Conservation (phyloP, 1,140 invertebrate genomes). For the Diorhabda carinulata region DNA sequence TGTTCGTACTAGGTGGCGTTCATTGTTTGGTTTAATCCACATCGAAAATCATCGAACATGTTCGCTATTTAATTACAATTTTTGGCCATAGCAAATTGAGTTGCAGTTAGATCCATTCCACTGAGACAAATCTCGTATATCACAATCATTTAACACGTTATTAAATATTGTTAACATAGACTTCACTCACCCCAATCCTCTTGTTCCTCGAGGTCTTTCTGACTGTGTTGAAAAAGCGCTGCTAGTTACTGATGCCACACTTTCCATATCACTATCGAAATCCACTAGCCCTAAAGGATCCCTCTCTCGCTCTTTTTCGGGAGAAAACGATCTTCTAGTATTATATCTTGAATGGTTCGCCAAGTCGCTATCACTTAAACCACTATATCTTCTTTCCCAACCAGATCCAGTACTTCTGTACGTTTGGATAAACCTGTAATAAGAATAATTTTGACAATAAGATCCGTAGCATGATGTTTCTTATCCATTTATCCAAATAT, state of each 20-base stretch:
- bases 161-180: too few species aligned
- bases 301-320: slow-evolving; percentile 52
- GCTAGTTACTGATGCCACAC: slow-evolving; percentile 78
- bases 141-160: too few species aligned
- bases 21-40: too few species aligned
- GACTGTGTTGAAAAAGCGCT: slow-evolving; percentile 91
- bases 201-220: slow-evolving; percentile 74
- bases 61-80: too few species aligned
- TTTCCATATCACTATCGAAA: slow-evolving; percentile 85
- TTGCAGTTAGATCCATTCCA: too few species aligned
- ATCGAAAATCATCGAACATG: too few species aligned
- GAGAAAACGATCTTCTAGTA: slow-evolving; percentile 52
- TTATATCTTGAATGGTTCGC: slow-evolving; percentile 54
- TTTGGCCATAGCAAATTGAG: too few species aligned
- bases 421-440: slow-evolving; percentile 52
- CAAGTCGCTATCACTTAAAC: slow-evolving; percentile 77
- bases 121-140: too few species aligned
- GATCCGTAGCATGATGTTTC: too few species aligned
- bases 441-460: slow-evolving; percentile 6
- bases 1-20: too few species aligned
- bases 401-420: slow-evolving; percentile 67
- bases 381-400: slow-evolving; percentile 75
- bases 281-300: slow-evolving; percentile 68
- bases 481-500: too few species aligned
- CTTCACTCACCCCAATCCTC: slow-evolving; percentile 60